Percentiles rank a stretch among this genome's conserved stretches.
Conservation (phyloP, 2,113 vertebrate genomes). For the Aspidoscelis tigris region DNA sequence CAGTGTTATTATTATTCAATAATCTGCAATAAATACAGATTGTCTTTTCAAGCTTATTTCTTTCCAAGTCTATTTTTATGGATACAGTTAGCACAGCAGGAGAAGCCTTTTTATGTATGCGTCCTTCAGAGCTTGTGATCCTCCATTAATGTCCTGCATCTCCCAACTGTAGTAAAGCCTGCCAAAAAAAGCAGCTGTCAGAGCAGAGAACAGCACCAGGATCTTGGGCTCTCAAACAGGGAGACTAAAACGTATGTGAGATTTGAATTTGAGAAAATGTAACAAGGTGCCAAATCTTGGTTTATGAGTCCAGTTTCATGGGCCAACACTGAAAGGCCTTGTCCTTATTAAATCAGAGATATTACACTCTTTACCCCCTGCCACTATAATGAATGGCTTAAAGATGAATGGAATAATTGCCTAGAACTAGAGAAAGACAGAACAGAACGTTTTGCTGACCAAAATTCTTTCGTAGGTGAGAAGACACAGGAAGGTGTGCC, state of each 20-base stretch:
- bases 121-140: accelerated
- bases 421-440: not conserved
- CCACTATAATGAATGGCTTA: not conserved
- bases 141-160: constrained; percentile 32
- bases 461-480: not conserved
- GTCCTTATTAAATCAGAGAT: not conserved
- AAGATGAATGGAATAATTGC: not conserved
- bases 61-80: not conserved
- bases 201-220: constrained; percentile 26
- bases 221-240: constrained; percentile 34
- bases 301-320: not conserved
- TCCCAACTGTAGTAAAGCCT: constrained; percentile 4
- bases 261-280: constrained; percentile 1
- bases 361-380: not conserved
- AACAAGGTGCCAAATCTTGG: not conserved
- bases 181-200: constrained; percentile 38
- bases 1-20: constrained; percentile 5
- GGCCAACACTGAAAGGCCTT: not conserved
- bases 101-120: not conserved
- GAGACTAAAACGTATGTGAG: constrained; percentile 27
- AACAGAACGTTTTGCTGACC: not conserved
- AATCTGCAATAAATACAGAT: not conserved
- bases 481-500: no score
- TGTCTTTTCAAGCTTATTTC: not conserved
- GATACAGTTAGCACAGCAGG: constrained; percentile 8